Conservation (phyloP, 2,888 invertebrate species). For the Hirudinaria manillensis region DNA sequence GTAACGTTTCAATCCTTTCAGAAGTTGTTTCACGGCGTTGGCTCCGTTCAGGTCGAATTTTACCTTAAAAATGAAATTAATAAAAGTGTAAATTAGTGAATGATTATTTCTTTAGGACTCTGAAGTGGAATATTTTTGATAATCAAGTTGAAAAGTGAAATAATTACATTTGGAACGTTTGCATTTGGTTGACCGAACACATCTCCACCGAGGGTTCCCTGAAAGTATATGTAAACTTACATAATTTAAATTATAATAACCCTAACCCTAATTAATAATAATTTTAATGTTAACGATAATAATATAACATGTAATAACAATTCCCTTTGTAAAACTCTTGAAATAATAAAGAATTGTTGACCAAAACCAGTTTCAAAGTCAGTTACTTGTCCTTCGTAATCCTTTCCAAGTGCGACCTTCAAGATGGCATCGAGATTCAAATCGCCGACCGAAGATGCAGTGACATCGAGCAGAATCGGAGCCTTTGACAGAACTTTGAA, state of each 20-base stretch:
- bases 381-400: background rate
- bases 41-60: background rate
- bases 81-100: too few species aligned
- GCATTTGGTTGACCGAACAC: background rate
- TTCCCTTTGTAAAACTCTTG: too few species aligned
- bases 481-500: background rate
- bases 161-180: conserved; percentile 4
- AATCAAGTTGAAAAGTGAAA: background rate
- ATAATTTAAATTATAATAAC: too few species aligned
- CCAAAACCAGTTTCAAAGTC: background rate
- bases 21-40: background rate
- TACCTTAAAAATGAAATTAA: background rate
- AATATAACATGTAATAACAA: too few species aligned
- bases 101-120: too few species aligned
- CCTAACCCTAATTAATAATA: too few species aligned
- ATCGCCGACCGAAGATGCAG: background rate
- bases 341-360: background rate
- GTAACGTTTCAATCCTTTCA: conserved; percentile 1
- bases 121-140: background rate
- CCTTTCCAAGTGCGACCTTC: background rate
- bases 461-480: background rate
- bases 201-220: conserved; percentile 3
- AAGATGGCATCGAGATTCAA: conserved; percentile 12
- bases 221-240: too few species aligned
- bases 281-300: background rate